These are phyloP conservation scores for Rana temporaria DNA, from an alignment of 2,113 vertebrate species.

Conservation along the genomic window DNA sequence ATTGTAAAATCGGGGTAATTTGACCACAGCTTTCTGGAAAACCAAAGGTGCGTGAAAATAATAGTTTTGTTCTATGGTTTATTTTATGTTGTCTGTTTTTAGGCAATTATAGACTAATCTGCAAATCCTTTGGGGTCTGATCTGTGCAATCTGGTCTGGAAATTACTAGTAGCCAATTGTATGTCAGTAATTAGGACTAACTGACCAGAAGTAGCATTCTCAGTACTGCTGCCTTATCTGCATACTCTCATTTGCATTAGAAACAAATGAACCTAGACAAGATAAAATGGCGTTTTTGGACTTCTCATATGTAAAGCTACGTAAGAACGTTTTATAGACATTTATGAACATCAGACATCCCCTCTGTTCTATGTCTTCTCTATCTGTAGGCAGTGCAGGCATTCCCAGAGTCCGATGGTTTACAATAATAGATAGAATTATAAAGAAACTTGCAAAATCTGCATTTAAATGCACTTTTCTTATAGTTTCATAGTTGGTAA, in stretches of 20 bases:
- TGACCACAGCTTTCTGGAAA: neutral
- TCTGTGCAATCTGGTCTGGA: neutral
- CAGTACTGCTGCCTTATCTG: neutral
- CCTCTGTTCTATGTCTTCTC: no score
- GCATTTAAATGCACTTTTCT: no score
- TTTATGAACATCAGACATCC: no score
- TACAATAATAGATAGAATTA: no score
- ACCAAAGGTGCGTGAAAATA: neutral
- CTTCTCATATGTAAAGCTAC: no score
- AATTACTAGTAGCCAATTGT: slow-evolving; percentile 12
- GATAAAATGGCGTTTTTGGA: neutral
- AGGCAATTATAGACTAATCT: neutral
- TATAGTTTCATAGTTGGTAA: no score
- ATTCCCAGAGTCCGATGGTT: no score
- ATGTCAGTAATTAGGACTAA: slow-evolving; percentile 3
- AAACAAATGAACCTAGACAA: neutral
- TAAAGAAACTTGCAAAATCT: no score
- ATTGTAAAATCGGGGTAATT: no score
- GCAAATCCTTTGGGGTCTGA: slow-evolving; percentile 3
- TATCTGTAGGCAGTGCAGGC: no score
- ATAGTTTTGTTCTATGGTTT: neutral
- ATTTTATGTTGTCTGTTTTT: neutral
- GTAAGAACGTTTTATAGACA: no score
- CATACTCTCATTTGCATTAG: neutral
- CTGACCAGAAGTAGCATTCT: neutral